Percentiles rank a stretch among this genome's conserved stretches.
phyloP scores from a whole-genome alignment of 2,797 vertebrate genomes.

The Thamnophis elegans region DNA sequence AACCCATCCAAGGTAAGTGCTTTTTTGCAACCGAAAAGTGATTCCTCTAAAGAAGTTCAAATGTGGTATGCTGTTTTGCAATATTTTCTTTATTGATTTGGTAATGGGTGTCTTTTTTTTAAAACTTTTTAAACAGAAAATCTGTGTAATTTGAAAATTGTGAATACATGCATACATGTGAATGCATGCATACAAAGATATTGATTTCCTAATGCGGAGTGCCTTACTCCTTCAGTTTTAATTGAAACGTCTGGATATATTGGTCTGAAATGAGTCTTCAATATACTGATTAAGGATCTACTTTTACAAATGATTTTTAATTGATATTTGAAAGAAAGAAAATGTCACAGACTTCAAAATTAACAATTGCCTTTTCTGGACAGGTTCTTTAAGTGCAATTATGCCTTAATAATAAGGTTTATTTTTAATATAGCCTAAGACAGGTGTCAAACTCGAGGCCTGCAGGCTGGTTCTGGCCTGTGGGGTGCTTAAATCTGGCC shows the following conservation, averaged over 20 bases:
- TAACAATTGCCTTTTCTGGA: not conserved
- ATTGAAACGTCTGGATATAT: not conserved
- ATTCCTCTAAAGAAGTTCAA: not conserved
- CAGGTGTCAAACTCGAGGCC: too few relatives aligned
- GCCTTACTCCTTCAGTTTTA: not conserved
- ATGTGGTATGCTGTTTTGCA: not conserved
- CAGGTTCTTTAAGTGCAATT: accelerated
- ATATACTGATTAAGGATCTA: not conserved
- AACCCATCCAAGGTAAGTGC: conserved; percentile 74
- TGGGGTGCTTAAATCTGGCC: too few relatives aligned
- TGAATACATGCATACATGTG: not conserved
- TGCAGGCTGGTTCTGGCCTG: too few relatives aligned
- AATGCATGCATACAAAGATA: not conserved
- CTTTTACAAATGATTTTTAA: not conserved
- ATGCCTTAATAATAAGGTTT: not conserved
- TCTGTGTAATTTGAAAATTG: not conserved
- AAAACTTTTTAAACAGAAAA: not conserved
- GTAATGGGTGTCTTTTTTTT: not conserved
- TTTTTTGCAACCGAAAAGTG: not conserved
- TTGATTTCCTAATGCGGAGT: not conserved
- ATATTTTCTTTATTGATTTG: not conserved
- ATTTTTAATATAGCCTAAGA: not conserved
- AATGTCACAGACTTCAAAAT: not conserved
- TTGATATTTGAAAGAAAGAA: not conserved
- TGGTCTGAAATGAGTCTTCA: not conserved